Evolutionary conservation across 2,113 vertebrate species (phyloP), one percentile per base, ranked within the genome.

Genomic region (Apeltes quadracus): DNA sequence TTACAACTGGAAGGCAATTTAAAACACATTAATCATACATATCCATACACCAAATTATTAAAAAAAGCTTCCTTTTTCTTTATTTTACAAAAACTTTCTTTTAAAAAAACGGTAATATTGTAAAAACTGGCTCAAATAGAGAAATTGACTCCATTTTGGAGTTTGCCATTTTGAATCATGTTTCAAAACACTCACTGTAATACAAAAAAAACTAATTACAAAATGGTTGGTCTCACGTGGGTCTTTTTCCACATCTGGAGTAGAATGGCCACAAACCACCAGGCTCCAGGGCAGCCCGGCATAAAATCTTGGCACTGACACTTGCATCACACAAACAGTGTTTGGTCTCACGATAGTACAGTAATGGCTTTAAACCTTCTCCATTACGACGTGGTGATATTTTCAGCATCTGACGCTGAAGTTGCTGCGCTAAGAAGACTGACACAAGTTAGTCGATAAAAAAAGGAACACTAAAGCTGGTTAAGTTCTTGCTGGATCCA

Each of bases 311-410:
- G 89, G 91, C 91, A 91, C 87, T 79, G 90, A 89, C 87, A 78
- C 83, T 87, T 88, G 83, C 83, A 84, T 91, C 74, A 84, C 86
- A 84, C 85, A 85, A 84, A 93, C 92, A 93, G 92, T 93, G 93
- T 91, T 92, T 92, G 91, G 93, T 93, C 93, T 92, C 86, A 72
- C 64, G 78, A 66, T 82, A 53, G 54, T 65, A 69, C 29, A 84
- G 80, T 77, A 83, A 91, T 90, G 88, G 91, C 91, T 90, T 91
- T 77, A 41, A 83, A 75, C 79, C 75, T 67, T 77, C 81, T 81
- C 84, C 70, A 78, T 84, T 68, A 76, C 85, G 56, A 79, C 27
- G 57, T 67, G 75, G 64, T 77, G 55, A 63, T 72, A 69, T 79
- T 82, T n/a, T 76, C 81, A 83, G 82, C 62, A 78, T 79, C 46